A percentile compares a stretch with the other conserved stretches of the same genome.
Conservation (phyloP, 2,888 invertebrate species). For the Standfussiana lucernea region DNA sequence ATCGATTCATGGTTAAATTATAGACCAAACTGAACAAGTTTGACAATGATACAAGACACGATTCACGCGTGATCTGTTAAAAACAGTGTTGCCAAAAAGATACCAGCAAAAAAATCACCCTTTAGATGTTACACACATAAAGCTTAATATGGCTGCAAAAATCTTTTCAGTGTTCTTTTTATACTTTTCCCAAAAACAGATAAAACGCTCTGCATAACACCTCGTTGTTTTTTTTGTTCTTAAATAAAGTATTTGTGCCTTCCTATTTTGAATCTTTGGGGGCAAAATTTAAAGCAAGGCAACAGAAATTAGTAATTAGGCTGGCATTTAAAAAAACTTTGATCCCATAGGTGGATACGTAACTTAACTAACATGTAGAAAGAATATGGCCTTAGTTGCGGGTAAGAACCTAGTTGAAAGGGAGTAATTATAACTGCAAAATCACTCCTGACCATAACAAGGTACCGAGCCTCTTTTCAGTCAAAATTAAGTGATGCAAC, state of each 20-base stretch:
- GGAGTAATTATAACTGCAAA: slow-evolving; percentile 10
- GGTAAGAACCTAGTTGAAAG: not conserved
- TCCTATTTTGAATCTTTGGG: not conserved
- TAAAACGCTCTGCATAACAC: not conserved
- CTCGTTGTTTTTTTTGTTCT: not conserved
- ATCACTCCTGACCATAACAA: slow-evolving; percentile 15
- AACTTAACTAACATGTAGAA: not conserved
- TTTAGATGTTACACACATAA: too few species aligned
- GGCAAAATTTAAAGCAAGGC: not conserved
- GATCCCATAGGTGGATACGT: not conserved
- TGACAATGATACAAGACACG: too few species aligned
- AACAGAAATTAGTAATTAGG: not conserved
- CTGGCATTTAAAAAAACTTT: not conserved
- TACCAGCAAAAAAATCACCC: too few species aligned
- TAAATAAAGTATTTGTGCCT: not conserved
- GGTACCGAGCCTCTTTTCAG: slow-evolving; percentile 31
- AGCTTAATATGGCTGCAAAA: not conserved
- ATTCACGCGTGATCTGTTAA: too few species aligned
- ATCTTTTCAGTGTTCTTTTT: too few species aligned
- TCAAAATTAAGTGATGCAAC: slow-evolving; percentile 75
- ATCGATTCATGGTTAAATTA: too few species aligned
- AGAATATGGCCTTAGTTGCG: not conserved
- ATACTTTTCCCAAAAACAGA: too few species aligned
- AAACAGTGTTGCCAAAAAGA: too few species aligned
- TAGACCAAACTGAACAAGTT: too few species aligned